These are phyloP conservation scores for Aricia artaxerxes DNA, from an alignment of 2,888 invertebrate species.

Conservation along the genomic window DNA sequence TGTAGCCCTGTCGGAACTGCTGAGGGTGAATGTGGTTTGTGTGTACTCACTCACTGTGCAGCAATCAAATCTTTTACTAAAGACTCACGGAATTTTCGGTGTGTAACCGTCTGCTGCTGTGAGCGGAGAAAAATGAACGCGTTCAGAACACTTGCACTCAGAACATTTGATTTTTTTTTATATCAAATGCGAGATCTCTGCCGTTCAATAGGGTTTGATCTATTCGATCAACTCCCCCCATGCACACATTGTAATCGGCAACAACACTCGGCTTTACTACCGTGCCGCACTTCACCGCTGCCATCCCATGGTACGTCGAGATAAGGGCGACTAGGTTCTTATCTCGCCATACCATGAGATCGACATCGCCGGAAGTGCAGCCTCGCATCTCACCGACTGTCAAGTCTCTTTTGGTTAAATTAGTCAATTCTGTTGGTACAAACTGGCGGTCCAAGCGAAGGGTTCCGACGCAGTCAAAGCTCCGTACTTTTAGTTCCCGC, in stretches of 20 bases:
- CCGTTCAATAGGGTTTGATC: too few relatives aligned
- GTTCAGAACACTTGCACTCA: constrained; percentile 3
- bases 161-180: neutral
- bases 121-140: neutral
- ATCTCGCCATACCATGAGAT: too few relatives aligned
- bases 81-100: neutral
- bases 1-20: neutral
- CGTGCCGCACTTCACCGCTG: neutral
- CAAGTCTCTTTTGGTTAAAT: too few relatives aligned
- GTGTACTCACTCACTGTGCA: neutral
- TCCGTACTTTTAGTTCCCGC: too few relatives aligned
- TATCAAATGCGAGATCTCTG: constrained; percentile 41
- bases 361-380: too few relatives aligned
- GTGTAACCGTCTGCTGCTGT: neutral
- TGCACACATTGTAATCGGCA: too few relatives aligned
- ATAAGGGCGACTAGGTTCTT: constrained; percentile 31
- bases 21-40: neutral
- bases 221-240: too few relatives aligned
- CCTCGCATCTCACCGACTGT: too few relatives aligned
- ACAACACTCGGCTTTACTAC: constrained; percentile 31
- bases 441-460: too few relatives aligned
- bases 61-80: constrained; percentile 4
- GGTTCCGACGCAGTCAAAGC: too few relatives aligned
- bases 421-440: too few relatives aligned
- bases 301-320: constrained; percentile 35